Base-by-base conservation (phyloP, 2,113 vertebrate species). In the Hirundichthys speculiger region DNA sequence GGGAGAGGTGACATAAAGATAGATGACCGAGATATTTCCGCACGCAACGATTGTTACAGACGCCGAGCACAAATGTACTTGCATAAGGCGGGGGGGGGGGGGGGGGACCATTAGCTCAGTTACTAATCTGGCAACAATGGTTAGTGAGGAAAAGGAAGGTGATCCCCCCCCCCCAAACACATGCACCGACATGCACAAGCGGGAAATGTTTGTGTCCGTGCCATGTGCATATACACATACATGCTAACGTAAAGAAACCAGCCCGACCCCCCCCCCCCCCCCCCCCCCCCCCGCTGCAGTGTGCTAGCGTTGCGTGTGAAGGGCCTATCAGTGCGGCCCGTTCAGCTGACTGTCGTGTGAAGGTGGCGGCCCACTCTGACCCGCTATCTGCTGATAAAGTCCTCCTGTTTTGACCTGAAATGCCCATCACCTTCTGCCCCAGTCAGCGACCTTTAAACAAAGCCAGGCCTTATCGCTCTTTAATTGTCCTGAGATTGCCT, bases 1-100 rank as follows among this genome's bases (percentile, higher is more conserved):
- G 75, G 70, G 75, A 78, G 76, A 90, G 79, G 88, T 91, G 90
- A 89, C 86, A 92, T 79, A 83, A 86, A 91, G 91, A 93, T 90
- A 83, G 83, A 93, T 92, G 89, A 82, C 82, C 60, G 69, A 90
- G 89, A 86, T 90, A 89, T 77, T 88, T 90, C 90, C 18, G 89
- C 92, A 93, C 91, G 90, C 90, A 92, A 92, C 90, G 86, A 92
- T 92, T 92, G 92, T 92, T 91, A 74, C 77, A 83, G 69, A 71
- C 13, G 49, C 51, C 5, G 55, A 81, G 66, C 16, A 49, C 73
- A 64, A 80, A 82, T 55, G 79, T 60, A 64, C 65, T 78, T 79
- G 64, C 77, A 64, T 30, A 46, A 67, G 58, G 52, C 45, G 52
- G 61, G 53, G 62, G 21, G 47, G 66, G 66, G 34, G 74, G 52